Percentiles rank a stretch among this genome's conserved stretches.
phyloP scores from a whole-genome alignment of 1,140 invertebrate genomes.

The Papilio aristodemus region DNA sequence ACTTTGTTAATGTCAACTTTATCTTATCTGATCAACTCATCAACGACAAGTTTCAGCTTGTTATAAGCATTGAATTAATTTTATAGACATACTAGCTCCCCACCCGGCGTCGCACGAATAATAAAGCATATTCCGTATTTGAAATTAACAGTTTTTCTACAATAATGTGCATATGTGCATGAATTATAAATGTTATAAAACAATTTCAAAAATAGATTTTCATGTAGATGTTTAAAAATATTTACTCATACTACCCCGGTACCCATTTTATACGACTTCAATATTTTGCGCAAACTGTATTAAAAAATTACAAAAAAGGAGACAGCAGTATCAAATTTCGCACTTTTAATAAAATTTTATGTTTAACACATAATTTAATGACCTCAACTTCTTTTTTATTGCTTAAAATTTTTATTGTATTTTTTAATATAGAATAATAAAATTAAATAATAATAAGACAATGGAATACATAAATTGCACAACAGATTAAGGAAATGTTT shows the following conservation, averaged over 20 bases:
- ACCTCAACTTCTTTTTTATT: not conserved
- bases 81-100: too few relatives aligned
- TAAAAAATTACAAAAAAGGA: not conserved
- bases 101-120: too few relatives aligned
- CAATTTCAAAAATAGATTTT: too few relatives aligned
- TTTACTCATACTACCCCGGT: not conserved
- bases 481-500: slow-evolving; percentile 11
- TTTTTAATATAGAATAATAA: slow-evolving; percentile 15
- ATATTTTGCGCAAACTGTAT: slow-evolving; percentile 1
- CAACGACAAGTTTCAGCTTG: not conserved
- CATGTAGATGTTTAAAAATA: not conserved
- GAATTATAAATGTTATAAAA: too few relatives aligned
- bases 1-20: slow-evolving; percentile 27
- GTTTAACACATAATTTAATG: slow-evolving; percentile 18
- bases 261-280: not conserved
- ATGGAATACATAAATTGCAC: not conserved
- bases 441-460: not conserved
- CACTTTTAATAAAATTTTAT: not conserved
- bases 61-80: not conserved
- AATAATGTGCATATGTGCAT: too few relatives aligned
- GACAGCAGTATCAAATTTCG: not conserved
- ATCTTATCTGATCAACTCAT: slow-evolving; percentile 23
- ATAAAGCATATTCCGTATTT: too few relatives aligned
- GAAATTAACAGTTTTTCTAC: too few relatives aligned
- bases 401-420: not conserved